These are phyloP conservation scores for Acanthornis magna DNA, from an alignment of 2,797 vertebrate species.

Conservation along the genomic window DNA sequence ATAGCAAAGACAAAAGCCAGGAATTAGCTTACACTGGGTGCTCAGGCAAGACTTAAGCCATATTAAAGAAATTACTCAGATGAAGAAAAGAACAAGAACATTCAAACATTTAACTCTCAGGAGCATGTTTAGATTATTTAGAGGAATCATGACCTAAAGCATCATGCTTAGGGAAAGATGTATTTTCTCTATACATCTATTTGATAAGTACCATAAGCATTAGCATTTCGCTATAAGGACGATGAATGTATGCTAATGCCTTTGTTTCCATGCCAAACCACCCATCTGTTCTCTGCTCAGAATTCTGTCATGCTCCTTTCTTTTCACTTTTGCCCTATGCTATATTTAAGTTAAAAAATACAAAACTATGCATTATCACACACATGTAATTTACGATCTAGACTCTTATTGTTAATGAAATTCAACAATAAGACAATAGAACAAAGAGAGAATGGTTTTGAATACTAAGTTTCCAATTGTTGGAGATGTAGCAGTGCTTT, in stretches of 20 bases:
- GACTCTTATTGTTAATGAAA: not conserved
- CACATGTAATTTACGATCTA: not conserved
- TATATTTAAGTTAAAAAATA: not conserved
- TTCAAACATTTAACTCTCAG: not conserved
- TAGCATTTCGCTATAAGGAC: not conserved
- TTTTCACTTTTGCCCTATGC: not conserved
- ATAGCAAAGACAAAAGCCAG: not conserved
- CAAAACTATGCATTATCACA: not conserved
- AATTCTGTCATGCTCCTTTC: not conserved
- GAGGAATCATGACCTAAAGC: not conserved
- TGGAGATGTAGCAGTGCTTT: not conserved
- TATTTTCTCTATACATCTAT: not conserved
- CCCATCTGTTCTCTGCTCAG: slow-evolving; percentile 23
- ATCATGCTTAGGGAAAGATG: not conserved
- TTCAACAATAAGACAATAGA: not conserved
- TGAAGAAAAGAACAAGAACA: not conserved
- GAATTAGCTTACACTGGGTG: not conserved
- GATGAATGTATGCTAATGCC: not conserved
- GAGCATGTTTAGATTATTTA: not conserved
- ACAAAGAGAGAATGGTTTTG: not conserved
- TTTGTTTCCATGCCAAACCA: slow-evolving; percentile 28
- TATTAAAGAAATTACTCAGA: not conserved
- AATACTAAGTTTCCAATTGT: not conserved
- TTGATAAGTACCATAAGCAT: not conserved
- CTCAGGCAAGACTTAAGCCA: not conserved